These are phyloP conservation scores for Malaclemys terrapin DNA, from an alignment of 2,113 vertebrate genomes.

Conservation along the genomic window DNA sequence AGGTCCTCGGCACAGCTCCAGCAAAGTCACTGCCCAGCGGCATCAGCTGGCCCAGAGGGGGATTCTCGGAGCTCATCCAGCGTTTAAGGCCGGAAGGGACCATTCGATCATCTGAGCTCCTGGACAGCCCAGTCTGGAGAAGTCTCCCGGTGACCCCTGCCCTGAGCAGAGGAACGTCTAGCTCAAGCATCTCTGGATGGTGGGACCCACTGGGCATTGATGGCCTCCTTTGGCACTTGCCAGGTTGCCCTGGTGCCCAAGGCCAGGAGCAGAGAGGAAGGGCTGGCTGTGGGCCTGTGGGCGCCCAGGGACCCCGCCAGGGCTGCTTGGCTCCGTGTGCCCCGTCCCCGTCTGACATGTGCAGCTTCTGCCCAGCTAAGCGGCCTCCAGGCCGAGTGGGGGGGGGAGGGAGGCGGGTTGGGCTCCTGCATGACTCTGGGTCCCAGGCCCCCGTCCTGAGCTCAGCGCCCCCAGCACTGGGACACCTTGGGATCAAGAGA, in stretches of 20 bases:
- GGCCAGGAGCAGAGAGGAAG: background rate
- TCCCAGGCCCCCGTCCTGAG: background rate
- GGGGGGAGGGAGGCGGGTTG: no score
- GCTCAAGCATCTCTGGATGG: no score
- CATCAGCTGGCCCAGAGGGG: no score
- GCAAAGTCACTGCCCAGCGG: no score
- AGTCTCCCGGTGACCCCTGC: no score
- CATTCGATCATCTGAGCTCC: no score
- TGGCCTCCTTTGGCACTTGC: background rate
- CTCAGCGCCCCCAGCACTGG: constrained; percentile 11
- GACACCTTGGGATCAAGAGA: constrained; percentile 20
- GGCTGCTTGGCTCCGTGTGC: background rate
- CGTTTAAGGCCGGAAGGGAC: no score
- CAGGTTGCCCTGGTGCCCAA: background rate
- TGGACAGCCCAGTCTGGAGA: no score
- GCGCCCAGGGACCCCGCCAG: background rate
- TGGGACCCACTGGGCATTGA: background rate
- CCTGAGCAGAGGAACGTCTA: no score
- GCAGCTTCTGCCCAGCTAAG: background rate
- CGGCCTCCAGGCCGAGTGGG: background rate
- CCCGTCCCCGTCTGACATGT: background rate
- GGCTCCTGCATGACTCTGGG: background rate
- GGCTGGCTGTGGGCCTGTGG: background rate
- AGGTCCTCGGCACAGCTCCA: no score
- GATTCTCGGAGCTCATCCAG: no score